A percentile compares a stretch with the other conserved stretches of the same genome.
phyloP scores from a whole-genome alignment of 2,888 invertebrate species.

The Anodontia alba region DNA sequence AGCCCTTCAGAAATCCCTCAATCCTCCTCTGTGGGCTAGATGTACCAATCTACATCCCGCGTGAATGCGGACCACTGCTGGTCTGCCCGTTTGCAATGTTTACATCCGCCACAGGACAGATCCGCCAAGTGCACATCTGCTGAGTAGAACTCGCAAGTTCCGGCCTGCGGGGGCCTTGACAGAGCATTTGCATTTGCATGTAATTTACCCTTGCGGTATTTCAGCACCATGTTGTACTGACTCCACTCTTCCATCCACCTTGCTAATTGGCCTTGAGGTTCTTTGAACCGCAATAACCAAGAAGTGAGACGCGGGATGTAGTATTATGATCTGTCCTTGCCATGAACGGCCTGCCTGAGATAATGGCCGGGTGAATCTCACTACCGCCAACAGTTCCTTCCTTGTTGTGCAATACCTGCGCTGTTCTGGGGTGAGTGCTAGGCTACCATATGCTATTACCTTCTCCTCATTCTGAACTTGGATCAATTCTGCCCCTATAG shows the following conservation, averaged over 20 bases:
- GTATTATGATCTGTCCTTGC: neutral
- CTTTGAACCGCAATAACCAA: neutral
- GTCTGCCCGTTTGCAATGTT: conserved; percentile 10
- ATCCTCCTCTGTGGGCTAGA: neutral
- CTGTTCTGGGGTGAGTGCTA: neutral
- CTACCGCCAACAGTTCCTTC: neutral
- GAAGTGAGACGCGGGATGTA: too few species aligned
- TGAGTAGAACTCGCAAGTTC: neutral
- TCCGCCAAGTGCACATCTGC: neutral
- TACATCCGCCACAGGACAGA: neutral
- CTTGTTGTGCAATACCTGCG: neutral
- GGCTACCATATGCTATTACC: neutral
- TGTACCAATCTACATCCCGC: conserved; percentile 7
- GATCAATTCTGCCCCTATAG: conserved; percentile 46
- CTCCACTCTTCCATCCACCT: neutral
- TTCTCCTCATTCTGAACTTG: conserved; percentile 42
- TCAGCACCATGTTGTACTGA: neutral
- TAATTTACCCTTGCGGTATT: neutral
- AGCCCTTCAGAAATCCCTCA: neutral
- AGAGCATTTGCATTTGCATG: conserved; percentile 11
- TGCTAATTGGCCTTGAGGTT: neutral
- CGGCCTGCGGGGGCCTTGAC: neutral
- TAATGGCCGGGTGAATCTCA: neutral
- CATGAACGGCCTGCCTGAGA: neutral
- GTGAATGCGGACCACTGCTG: conserved; percentile 4